Base-by-base conservation (phyloP, 1,140 invertebrate genomes). In the Chrysomallon squamiferum region DNA sequence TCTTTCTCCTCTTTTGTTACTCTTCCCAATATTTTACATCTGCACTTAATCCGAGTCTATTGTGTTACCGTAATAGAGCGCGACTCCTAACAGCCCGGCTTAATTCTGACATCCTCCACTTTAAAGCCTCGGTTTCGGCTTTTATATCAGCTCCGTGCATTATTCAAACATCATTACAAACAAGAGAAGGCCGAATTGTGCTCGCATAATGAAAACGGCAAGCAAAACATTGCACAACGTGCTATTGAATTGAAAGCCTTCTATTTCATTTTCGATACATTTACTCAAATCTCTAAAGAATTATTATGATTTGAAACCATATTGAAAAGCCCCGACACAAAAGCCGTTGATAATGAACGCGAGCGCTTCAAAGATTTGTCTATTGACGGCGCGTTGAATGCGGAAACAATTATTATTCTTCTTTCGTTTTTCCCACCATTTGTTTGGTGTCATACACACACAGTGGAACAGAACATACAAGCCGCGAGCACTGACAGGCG, bases 211-310 rank as follows among this genome's bases (percentile, higher is more conserved):
- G 29, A 22, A 54, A 54, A 54, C 25, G 25, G 50, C 50, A 54
- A 30, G 22, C 50, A 54, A 54, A 54, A 54, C 50, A 54, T 54
- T 54, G 25, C 50, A 54, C 50, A 54, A 54, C 50, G 50, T 54
- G 50, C 50, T 2, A 27, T 27, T 54, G 50, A 54, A 54, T 54
- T 27, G n/a, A 54, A 27, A 30, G 50, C 50, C n/a, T 54, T 54
- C 50, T 54, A 54, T 54, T 54, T 54, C 50, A 54, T 54, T 54
- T 54, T 54, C 50, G 50, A 54, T 30, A 54, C 50, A 54, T 54
- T 54, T 54, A 30, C 15, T 27, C 50, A 15, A 54, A 27, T 54
- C 50, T 54, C 50, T 27, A 54, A 15, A 30, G 50, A 54, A 30
- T 54, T 54, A 54, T 54, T 54, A 54, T 54, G 50, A 54, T 54